These are phyloP conservation scores for Urosaurus nigricauda DNA, from an alignment of 2,797 vertebrate species.

Conservation along the genomic window DNA sequence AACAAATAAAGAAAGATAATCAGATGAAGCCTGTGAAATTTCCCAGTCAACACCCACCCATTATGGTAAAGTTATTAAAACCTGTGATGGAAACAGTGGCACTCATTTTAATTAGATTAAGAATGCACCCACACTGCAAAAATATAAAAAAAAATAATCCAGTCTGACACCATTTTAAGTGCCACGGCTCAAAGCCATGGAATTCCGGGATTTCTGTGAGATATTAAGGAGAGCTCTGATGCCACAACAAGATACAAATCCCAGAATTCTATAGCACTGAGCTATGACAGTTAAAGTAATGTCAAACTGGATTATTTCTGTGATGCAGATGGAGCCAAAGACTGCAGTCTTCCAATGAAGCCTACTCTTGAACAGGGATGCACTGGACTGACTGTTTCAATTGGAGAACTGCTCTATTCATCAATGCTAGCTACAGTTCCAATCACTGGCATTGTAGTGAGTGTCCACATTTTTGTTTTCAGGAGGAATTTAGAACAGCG, in stretches of 20 bases:
- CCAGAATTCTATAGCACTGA: too few species aligned
- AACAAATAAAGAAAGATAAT: not conserved
- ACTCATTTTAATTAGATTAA: not conserved
- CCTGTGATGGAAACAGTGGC: not conserved
- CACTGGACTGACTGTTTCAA: not conserved
- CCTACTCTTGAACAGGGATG: not conserved
- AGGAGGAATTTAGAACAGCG: not conserved
- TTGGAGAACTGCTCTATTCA: not conserved
- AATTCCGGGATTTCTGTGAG: too few species aligned
- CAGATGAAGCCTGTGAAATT: not conserved
- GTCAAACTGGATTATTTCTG: too few species aligned
- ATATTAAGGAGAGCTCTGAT: too few species aligned
- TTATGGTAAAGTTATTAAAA: not conserved
- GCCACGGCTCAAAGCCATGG: too few species aligned
- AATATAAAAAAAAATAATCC: too few species aligned
- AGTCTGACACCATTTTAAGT: too few species aligned
- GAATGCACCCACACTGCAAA: too few species aligned
- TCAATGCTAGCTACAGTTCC: not conserved
- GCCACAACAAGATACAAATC: too few species aligned
- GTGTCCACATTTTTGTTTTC: not conserved
- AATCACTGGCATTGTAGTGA: not conserved
- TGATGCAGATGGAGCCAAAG: not conserved
- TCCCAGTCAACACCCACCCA: not conserved
- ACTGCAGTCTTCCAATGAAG: not conserved
- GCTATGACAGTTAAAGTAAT: too few species aligned